A percentile compares a stretch with the other conserved stretches of the same genome.
phyloP scores from a whole-genome alignment of 1,140 invertebrate species.

The Holotrichia oblita region DNA sequence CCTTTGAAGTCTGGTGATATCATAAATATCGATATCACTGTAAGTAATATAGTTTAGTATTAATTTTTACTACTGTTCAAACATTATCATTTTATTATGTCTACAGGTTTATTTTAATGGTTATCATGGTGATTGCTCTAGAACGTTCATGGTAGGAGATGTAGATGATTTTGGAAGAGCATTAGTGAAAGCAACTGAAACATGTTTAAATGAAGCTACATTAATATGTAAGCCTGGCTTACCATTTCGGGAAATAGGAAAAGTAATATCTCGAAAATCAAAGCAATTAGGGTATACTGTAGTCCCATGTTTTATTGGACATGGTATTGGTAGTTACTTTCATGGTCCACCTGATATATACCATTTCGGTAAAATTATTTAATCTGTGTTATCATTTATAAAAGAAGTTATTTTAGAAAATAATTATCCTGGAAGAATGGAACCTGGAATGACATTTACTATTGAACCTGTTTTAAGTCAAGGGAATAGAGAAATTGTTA shows the following conservation, averaged over 20 bases:
- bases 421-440: constrained; percentile 77
- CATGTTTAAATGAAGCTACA: constrained; percentile 80
- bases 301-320: constrained; percentile 85
- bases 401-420: constrained; percentile 67
- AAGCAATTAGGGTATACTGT: constrained; percentile 71
- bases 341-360: constrained; percentile 91
- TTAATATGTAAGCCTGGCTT: constrained; percentile 79
- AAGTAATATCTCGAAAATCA: constrained; percentile 72
- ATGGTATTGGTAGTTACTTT: constrained; percentile 93
- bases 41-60: constrained; percentile 63
- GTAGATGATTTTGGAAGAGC: constrained; percentile 77
- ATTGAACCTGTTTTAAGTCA: constrained; percentile 90
- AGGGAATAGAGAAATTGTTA: constrained; percentile 71
- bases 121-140: constrained; percentile 93
- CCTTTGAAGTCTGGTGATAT: constrained; percentile 86
- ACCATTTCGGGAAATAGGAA: constrained; percentile 79
- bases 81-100: constrained; percentile 41
- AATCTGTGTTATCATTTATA: background rate
- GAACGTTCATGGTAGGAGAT: constrained; percentile 84
- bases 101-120: constrained; percentile 83
- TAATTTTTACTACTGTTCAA: background rate
- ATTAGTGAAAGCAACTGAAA: constrained; percentile 75
- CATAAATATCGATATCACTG: constrained; percentile 91
- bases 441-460: constrained; percentile 91
- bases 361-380: constrained; percentile 71